These are phyloP conservation scores for Sebastes taczanowskii DNA, from an alignment of 2,797 vertebrate genomes.

Conservation along the genomic window DNA sequence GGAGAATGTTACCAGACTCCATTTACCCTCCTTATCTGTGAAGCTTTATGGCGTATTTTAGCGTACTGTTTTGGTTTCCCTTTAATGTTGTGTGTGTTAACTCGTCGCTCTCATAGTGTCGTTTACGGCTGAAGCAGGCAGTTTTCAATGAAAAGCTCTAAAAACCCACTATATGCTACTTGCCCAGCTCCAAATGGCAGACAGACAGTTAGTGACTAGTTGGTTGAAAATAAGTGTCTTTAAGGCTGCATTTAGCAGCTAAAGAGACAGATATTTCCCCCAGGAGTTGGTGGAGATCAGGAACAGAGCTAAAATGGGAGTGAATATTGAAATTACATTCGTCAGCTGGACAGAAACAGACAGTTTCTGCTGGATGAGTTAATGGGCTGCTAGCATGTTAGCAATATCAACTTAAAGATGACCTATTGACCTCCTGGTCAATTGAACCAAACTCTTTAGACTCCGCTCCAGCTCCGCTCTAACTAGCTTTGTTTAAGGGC, in stretches of 20 bases:
- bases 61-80: neutral
- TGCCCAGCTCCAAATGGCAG: neutral
- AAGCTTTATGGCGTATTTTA: neutral
- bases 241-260: no score
- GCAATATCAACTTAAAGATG: neutral
- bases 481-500: no score
- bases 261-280: neutral
- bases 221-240: neutral
- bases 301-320: neutral
- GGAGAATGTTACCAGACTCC: neutral
- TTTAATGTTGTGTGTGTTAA: neutral
- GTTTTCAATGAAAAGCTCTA: neutral
- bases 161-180: neutral
- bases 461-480: no score
- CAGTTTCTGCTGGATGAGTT: neutral
- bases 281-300: neutral
- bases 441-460: no score
- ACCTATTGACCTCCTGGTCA: no score
- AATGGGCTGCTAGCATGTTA: neutral
- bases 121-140: neutral
- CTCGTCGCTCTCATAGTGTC: neutral
- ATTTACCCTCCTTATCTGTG: neutral
- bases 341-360: neutral
- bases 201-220: neutral
- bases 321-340: neutral